These are phyloP conservation scores for Thereva unica DNA, from an alignment of 2,888 invertebrate genomes.

Conservation along the genomic window DNA sequence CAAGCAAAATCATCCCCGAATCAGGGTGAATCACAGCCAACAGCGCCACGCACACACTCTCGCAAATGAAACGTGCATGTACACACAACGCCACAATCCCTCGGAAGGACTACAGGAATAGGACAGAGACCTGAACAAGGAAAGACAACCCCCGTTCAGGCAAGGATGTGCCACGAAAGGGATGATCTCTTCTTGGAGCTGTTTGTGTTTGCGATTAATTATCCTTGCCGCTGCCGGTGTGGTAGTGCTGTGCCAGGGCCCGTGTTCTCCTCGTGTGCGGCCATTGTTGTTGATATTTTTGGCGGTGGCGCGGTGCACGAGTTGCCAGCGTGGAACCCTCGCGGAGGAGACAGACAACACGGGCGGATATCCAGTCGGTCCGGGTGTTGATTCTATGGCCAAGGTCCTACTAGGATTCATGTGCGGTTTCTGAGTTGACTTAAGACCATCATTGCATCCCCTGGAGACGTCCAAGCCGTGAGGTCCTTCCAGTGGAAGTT, in stretches of 20 bases:
- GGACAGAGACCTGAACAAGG: conserved; percentile 16
- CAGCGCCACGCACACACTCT: conserved; percentile 20
- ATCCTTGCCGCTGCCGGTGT: conserved; percentile 34
- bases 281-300: conserved; percentile 29
- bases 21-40: conserved; percentile 29
- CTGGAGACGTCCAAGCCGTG: conserved; percentile 34
- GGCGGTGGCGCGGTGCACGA: conserved; percentile 9
- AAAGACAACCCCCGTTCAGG: conserved; percentile 33
- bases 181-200: conserved; percentile 39
- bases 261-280: conserved; percentile 32
- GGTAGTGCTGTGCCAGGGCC: conserved; percentile 8
- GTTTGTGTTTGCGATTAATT: conserved; percentile 41
- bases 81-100: conserved; percentile 11
- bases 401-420: conserved; percentile 28
- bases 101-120: not conserved
- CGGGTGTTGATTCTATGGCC: conserved; percentile 31
- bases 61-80: conserved; percentile 11
- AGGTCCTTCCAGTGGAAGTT: conserved; percentile 41
- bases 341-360: conserved; percentile 17
- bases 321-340: conserved; percentile 18
- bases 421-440: conserved; percentile 35
- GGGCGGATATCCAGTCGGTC: conserved; percentile 39
- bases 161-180: conserved; percentile 39
- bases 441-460: conserved; percentile 14
- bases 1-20: conserved; percentile 12